These are phyloP conservation scores for Carterocephalus palaemon DNA, from an alignment of 2,888 invertebrate genomes.

Conservation along the genomic window DNA sequence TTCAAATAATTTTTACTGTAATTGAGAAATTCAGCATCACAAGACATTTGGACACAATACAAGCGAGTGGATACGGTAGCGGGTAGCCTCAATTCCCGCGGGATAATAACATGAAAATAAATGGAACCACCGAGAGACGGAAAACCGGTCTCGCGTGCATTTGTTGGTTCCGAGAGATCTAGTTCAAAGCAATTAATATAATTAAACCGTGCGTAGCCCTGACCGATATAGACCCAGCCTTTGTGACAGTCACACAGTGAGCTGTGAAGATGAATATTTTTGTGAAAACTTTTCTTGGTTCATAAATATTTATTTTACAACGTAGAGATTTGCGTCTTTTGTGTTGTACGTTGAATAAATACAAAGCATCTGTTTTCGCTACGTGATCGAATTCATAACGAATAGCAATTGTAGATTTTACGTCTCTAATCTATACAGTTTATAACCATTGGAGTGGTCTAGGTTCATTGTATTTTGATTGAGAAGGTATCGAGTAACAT, in stretches of 20 bases:
- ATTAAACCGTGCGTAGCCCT: slow-evolving; percentile 23
- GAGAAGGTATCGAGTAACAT: no score
- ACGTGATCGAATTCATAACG: no score
- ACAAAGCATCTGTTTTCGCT: no score
- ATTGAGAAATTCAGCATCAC: background rate
- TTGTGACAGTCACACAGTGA: slow-evolving; percentile 13
- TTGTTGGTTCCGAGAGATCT: slow-evolving; percentile 16
- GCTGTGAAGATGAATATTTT: slow-evolving; percentile 8
- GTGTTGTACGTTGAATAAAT: no score
- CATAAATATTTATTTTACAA: background rate
- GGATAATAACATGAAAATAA: slow-evolving; percentile 9
- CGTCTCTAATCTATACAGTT: no score
- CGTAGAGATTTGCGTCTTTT: no score
- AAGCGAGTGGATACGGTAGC: background rate
- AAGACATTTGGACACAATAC: background rate
- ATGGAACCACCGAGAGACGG: slow-evolving; percentile 11
- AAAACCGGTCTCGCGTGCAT: slow-evolving; percentile 12
- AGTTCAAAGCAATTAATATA: slow-evolving; percentile 23
- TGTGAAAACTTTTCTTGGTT: background rate
- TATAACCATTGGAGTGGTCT: no score
- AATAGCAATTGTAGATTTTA: no score
- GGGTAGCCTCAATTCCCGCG: background rate
- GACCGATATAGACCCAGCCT: slow-evolving; percentile 18
- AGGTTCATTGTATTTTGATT: no score
- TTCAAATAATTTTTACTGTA: no score